Base-by-base conservation (phyloP, 1,140 invertebrate genomes). In the Apis dorsata region DNA sequence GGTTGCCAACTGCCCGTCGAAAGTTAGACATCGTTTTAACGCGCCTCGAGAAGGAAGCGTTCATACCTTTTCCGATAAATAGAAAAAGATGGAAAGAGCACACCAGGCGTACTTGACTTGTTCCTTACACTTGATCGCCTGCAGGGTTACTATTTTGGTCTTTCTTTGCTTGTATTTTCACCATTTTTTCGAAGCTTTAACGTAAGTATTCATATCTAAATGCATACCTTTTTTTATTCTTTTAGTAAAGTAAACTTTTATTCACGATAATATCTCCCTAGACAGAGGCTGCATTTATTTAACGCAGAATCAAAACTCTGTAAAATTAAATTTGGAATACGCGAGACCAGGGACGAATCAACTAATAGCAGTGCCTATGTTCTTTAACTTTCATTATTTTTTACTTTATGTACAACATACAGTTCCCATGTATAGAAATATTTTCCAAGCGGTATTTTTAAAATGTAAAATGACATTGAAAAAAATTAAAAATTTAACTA, bases 1-100 rank as follows among this genome's bases (percentile, higher is more conserved):
- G 91, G 90, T 88, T 93, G 90, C 93, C 93, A 93, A 94, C 93
- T 89, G 91, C 89, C 84, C 85, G 83, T 85, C 86, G 89, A 88
- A 87, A 87, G 87, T 90, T 88, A 86, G 86, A 86, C 88, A 85
- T 83, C 86, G 85, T 88, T 84, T 84, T 85, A 88, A 84, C 68
- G 81, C 85, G 76, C 81, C 65, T 79, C 82, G 77, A 84, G 72
- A 83, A 83, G 69, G 85, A 88, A 81, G 79, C 68, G 63, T 78
- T 74, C 70, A 63, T 83, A 44, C 53, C 34, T 60, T 62, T 70
- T 65, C 24, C 72, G 55, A 66, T 66, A 63, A 63, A 19, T 28
- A 72, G 83, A 87, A 71, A 15, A 80, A 73, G 85, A 89, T 65
- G 62, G 70, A 70, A 75, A 71, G 65, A 78, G 72, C 21, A 49